These are phyloP conservation scores for Porites lobata DNA, from an alignment of 92 coral and sea anemone genomes.

Conservation along the genomic window DNA sequence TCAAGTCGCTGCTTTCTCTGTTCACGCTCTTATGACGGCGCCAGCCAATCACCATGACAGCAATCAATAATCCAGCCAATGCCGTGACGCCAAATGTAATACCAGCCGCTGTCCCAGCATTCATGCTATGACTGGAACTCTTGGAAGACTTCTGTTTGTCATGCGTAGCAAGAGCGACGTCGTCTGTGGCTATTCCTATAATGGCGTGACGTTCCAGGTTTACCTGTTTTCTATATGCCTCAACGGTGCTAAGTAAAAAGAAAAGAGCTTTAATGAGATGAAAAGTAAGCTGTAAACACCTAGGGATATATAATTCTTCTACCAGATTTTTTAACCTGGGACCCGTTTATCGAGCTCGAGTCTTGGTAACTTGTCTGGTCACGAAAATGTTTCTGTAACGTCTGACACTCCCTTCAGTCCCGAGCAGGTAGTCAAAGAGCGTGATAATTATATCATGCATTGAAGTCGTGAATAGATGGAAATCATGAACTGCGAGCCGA, in stretches of 20 bases:
- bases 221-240: slow-evolving; percentile 19
- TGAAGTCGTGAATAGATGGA: too few relatives aligned
- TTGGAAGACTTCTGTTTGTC: slow-evolving; percentile 47
- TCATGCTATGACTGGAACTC: slow-evolving; percentile 38
- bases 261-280: not conserved
- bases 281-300: too few relatives aligned
- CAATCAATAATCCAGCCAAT: slow-evolving; percentile 62
- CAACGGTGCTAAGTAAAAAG: slow-evolving; percentile 43
- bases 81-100: slow-evolving; percentile 79
- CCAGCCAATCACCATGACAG: slow-evolving; percentile 57
- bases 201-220: slow-evolving; percentile 63
- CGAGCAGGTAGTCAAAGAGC: too few relatives aligned
- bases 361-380: too few relatives aligned
- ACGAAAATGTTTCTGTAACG: too few relatives aligned
- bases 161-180: not conserved
- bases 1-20: slow-evolving; percentile 29
- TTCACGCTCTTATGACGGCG: slow-evolving; percentile 63
- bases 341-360: too few relatives aligned
- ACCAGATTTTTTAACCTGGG: too few relatives aligned
- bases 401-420: too few relatives aligned
- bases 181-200: slow-evolving; percentile 23
- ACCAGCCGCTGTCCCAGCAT: slow-evolving; percentile 78
- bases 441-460: too few relatives aligned
- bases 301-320: too few relatives aligned
- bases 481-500: too few relatives aligned